Base-by-base conservation (phyloP, 30 jellyfish, hydroid and myxozoan genomes). In the Cassiopea xamachana region DNA sequence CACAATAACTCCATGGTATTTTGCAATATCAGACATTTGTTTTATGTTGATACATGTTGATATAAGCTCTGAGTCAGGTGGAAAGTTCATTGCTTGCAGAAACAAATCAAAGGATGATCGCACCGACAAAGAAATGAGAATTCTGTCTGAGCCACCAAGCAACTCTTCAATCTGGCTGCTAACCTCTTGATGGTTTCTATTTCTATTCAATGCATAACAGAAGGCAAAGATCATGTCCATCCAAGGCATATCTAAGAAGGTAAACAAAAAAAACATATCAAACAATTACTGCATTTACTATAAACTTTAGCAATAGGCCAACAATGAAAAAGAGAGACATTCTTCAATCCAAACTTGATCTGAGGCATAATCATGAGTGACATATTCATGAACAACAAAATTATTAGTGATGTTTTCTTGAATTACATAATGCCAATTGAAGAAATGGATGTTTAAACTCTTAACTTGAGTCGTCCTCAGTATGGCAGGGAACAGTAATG, bases 1-100 rank as follows among this genome's bases (percentile, higher is more conserved):
- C 81, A 90, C 8, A 46, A 51, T 58, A 16, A 90, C 59, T 48
- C 97, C 92, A 75, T 90, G 97, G 80, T 81, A 67, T 44, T 75
- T 51, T n/a, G 97, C 97, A 16, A 90, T 90, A 51, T 81, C 89
- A 46, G 91, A 62, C 92, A 90, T 90, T 46, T 83, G 87, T 51
- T 73, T 43, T 2, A 90, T 75, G 70, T 73, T 90, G 47, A 90
- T 67, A 48, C 85, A 72, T n/a, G 97, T 80, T 47, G 87, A 71
- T 43, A 90, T 90, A 39, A 90, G 51, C 58, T 90, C 97, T 2
- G 92, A 81, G 17, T 86, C 97, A 27, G 80, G 80, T 12, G 97
- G 92, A 59, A 70, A 90, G 17, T 82, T 68, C 89, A 90, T 72
- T 12, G 92, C 92, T 73, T 77, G 90, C n/a, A 90, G 81, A 39